Percentiles rank a stretch among this genome's conserved stretches.
phyloP scores from a whole-genome alignment of 2,888 invertebrate species.

The Hylaea fasciaria region DNA sequence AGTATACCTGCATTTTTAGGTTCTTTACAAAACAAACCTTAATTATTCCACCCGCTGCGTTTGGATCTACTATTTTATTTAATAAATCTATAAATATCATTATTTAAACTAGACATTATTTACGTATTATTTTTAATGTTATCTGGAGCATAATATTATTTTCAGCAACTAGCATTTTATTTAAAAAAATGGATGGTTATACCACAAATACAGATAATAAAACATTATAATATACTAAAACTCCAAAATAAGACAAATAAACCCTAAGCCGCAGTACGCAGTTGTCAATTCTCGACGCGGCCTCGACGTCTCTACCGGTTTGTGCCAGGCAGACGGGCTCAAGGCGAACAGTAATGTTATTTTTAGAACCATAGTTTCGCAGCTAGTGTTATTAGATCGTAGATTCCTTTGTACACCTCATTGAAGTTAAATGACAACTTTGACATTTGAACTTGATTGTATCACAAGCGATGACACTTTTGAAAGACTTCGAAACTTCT shows the following conservation, averaged over 20 bases:
- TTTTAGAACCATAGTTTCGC: constrained; percentile 40
- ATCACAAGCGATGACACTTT: neutral
- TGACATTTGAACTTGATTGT: neutral
- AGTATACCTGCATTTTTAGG: too few relatives aligned
- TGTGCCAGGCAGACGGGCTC: constrained; percentile 50
- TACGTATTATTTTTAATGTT: too few relatives aligned
- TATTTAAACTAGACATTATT: too few relatives aligned
- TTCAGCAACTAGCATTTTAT: too few relatives aligned
- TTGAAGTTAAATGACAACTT: constrained; percentile 3
- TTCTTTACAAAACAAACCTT: too few relatives aligned
- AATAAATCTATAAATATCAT: too few relatives aligned
- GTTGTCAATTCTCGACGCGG: constrained; percentile 40
- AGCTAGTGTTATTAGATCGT: constrained; percentile 16
- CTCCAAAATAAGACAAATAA: constrained; percentile 3
- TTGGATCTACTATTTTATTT: too few relatives aligned
- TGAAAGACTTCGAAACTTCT: neutral
- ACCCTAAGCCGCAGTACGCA: constrained; percentile 8
- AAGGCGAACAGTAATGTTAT: constrained; percentile 48
- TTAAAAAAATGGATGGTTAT: too few relatives aligned
- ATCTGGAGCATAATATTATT: too few relatives aligned
- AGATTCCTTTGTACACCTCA: constrained; percentile 7
- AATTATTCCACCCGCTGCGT: too few relatives aligned
- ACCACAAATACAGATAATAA: too few relatives aligned
- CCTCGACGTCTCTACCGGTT: constrained; percentile 53
- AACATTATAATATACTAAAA: too few relatives aligned